These are phyloP conservation scores for Montifringilla adamsi DNA, from an alignment of 2,113 vertebrate genomes.

Conservation along the genomic window DNA sequence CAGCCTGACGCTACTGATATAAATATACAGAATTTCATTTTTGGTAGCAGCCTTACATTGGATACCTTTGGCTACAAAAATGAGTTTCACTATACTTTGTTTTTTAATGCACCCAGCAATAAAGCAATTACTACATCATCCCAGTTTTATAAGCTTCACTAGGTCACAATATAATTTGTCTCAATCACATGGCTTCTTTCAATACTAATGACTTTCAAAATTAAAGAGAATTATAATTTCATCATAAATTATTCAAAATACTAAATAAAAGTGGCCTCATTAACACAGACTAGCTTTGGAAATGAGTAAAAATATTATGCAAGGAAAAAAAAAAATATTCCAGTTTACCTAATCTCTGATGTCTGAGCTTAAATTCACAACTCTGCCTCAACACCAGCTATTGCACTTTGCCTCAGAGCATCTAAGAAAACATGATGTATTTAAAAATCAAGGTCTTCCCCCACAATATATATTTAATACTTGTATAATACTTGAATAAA, in stretches of 20 bases:
- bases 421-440: neutral
- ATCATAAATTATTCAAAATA: neutral
- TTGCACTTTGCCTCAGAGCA: neutral
- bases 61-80: neutral
- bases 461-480: neutral
- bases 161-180: neutral
- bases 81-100: neutral
- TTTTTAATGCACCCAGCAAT: neutral
- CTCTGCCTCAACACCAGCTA: neutral
- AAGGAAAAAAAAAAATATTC: constrained; percentile 3
- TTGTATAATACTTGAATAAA: neutral
- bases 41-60: neutral
- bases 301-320: neutral
- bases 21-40: neutral
- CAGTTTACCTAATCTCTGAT: neutral
- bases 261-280: constrained; percentile 24
- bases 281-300: neutral
- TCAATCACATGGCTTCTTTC: neutral
- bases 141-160: neutral
- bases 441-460: neutral
- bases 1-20: neutral
- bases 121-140: neutral
- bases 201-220: neutral
- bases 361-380: neutral
- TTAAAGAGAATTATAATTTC: constrained; percentile 13